Percentiles rank a stretch among this genome's conserved stretches.
Conservation (phyloP, 1,140 invertebrate genomes). For the Coelopa frigida region DNA sequence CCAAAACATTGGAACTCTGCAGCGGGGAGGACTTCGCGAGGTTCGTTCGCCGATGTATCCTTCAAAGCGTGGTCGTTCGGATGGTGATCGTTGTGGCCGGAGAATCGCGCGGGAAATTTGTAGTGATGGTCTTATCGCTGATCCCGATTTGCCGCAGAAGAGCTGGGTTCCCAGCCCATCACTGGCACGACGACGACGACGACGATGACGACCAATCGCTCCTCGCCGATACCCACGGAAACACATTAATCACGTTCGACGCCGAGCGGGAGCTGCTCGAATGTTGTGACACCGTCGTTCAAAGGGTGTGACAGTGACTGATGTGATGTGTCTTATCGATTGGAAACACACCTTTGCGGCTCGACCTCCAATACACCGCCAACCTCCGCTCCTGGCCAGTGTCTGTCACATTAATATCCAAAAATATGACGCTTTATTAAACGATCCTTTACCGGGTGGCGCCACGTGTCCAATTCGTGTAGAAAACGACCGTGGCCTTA, state of each 20-base stretch:
- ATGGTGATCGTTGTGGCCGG: background rate
- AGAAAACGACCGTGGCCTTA: no score
- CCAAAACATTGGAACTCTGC: slow-evolving; percentile 13
- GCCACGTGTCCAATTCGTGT: no score
- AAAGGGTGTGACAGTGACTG: slow-evolving; percentile 39
- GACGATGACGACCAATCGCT: background rate
- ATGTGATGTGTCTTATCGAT: slow-evolving; percentile 41
- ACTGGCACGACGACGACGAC: no score
- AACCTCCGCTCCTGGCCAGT: no score
- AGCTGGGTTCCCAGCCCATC: background rate
- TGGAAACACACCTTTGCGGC: slow-evolving; percentile 33
- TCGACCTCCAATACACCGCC: no score
- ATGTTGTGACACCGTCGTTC: background rate
- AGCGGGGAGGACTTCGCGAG: no score
- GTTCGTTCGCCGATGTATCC: no score
- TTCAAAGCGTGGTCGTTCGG: no score
- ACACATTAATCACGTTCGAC: slow-evolving; percentile 38
- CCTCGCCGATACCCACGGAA: slow-evolving; percentile 14
- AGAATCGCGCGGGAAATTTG: background rate
- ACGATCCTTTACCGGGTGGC: no score
- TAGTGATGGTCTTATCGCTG: background rate
- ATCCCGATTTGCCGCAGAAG: background rate
- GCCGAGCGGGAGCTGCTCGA: background rate
- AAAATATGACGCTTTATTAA: no score
- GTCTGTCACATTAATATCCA: no score